phyloP scores from a whole-genome alignment of 2,888 invertebrate genomes.

The Drosophila algonquin region DNA sequence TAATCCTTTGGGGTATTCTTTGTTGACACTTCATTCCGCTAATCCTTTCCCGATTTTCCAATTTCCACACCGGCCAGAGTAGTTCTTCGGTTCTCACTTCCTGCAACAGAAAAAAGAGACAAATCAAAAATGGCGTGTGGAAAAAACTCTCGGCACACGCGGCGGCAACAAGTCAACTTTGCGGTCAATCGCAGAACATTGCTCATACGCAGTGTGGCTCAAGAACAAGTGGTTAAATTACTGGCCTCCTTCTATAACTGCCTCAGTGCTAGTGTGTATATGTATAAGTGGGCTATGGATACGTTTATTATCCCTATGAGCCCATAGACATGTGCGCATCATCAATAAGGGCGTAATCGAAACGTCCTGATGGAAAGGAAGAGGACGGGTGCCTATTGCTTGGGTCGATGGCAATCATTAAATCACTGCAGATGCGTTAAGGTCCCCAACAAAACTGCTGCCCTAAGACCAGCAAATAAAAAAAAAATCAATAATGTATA shows the following conservation, averaged over 20 bases:
- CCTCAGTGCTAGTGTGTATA: neutral
- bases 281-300: slow-evolving; percentile 32
- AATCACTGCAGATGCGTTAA: slow-evolving; percentile 43
- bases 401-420: slow-evolving; percentile 43
- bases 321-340: slow-evolving; percentile 46
- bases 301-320: slow-evolving; percentile 67
- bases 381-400: too few species aligned
- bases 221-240: too few species aligned
- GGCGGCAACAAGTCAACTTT: neutral
- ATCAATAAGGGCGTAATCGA: slow-evolving; percentile 59
- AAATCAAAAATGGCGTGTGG: neutral
- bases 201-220: too few species aligned
- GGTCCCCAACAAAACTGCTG: neutral
- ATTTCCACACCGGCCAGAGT: slow-evolving; percentile 14
- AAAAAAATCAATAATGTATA: too few species aligned
- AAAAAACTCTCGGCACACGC: too few species aligned
- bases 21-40: slow-evolving; percentile 12
- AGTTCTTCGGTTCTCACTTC: neutral
- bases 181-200: too few species aligned
- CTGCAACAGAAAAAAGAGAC: neutral
- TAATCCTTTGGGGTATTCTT: neutral
- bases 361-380: too few species aligned
- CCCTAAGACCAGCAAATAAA: too few species aligned
- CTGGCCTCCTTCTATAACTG: slow-evolving; percentile 8
- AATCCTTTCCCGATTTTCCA: slow-evolving; percentile 10